Evolutionary conservation across 92 coral and sea anemone species (phyloP).

Genomic region (Hydrozoanthus gracilis): DNA sequence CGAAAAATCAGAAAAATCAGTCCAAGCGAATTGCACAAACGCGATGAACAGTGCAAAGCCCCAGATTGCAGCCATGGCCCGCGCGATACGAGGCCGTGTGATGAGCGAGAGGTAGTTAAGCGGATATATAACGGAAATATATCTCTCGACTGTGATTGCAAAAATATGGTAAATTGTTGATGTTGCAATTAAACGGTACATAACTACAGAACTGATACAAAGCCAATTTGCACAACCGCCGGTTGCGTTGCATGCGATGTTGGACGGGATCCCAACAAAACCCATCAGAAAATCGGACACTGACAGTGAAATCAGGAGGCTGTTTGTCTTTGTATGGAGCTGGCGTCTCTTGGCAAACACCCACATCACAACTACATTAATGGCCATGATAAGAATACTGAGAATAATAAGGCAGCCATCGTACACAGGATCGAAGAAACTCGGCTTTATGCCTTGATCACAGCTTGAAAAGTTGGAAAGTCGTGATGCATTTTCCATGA

Average conservation of each 20-base stretch:
- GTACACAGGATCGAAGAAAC: slow-evolving; percentile 63
- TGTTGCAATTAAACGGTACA: slow-evolving; percentile 89
- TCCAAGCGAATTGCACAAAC: slow-evolving; percentile 84
- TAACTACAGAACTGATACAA: slow-evolving; percentile 80
- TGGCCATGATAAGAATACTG: slow-evolving; percentile 63
- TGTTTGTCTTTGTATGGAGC: slow-evolving; percentile 80
- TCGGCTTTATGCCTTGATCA: background rate
- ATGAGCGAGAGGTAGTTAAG: slow-evolving; percentile 78
- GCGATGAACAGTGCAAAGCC: slow-evolving; percentile 73
- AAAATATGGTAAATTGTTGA: slow-evolving; percentile 95
- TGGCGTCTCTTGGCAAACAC: slow-evolving; percentile 68
- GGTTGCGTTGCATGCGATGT: slow-evolving; percentile 73
- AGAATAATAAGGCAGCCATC: slow-evolving; percentile 76
- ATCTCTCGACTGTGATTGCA: slow-evolving; percentile 89
- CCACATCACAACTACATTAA: slow-evolving; percentile 70
- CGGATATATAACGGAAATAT: slow-evolving; percentile 87
- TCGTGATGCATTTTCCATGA: slow-evolving; percentile 17
- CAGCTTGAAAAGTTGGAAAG: background rate
- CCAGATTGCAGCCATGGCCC: slow-evolving; percentile 81
- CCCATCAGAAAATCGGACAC: slow-evolving; percentile 87
- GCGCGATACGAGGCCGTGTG: slow-evolving; percentile 72
- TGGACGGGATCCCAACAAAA: slow-evolving; percentile 72
- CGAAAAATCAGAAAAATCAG: slow-evolving; percentile 54
- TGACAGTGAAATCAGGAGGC: slow-evolving; percentile 72
- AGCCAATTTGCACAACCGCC: slow-evolving; percentile 55